Evolutionary conservation across 2,888 invertebrate species (phyloP), one percentile per base, ranked within the genome.

Genomic region (Alitta virens): DNA sequence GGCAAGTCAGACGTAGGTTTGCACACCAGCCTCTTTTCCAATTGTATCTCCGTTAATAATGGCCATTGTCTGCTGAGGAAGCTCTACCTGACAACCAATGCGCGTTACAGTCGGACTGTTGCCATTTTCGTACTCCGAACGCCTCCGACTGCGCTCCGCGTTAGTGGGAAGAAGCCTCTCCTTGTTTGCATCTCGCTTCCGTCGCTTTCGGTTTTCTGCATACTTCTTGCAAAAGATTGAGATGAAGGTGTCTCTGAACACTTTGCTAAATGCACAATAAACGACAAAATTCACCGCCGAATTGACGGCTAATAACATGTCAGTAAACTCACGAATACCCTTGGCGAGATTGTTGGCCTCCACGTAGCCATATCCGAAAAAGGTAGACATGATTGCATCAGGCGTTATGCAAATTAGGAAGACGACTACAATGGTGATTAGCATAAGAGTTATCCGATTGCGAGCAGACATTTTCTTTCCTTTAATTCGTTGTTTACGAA

Each of bases 401-500:
- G 71, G 71, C 9, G 63, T 59, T 23, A 68, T 63, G 55, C 72
- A 70, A 12, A 66, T 51, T 27, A 71, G 53, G 61, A 70, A 71
- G 27, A 66, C 66, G 5, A 72, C 27, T 24, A 71, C 64, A 16
- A 71, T 67, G 24, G 62, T 61, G 26, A 71, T 64, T 57, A 71
- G 56, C 71, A 71, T 72, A 40, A 70, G 23, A 1, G 71, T 71
- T 16, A 72, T 65, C 27, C 71, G 60, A 54, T 70, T 70, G 33
- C 68, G 42, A 18, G 68, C 63, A 5, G 58, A 52, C 62, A 68
- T 61, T 42, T 60, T 64, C 56, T 68, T 68, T 1, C 62, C 62
- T 38, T 75, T 74, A 0, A 76, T 71, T 7, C 77, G 63, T 42
- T 75, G 74, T 50, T 74, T 73, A 14, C 74, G 66, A 26, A 80